Evolutionary conservation across 2,888 invertebrate species (phyloP).

Genomic region (Autographa pulchrina): DNA sequence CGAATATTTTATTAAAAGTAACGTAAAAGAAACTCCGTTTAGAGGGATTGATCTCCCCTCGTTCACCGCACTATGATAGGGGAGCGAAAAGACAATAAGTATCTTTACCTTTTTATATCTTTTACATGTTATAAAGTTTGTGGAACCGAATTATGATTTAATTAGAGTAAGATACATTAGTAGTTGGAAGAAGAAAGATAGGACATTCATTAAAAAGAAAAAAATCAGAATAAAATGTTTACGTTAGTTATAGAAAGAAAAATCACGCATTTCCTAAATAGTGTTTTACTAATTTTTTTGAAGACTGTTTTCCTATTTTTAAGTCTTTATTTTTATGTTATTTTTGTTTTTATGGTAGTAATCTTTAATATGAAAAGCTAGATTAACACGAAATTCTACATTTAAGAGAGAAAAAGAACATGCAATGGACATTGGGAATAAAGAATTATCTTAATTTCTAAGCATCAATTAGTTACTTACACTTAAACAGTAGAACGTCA

Average conservation of each 20-base stretch:
- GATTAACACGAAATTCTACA: no score
- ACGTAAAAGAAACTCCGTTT: background rate
- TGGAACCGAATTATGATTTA: background rate
- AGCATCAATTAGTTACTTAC: no score
- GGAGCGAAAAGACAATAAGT: background rate
- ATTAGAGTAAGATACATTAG: background rate
- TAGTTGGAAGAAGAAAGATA: background rate
- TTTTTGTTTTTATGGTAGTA: no score
- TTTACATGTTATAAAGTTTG: background rate
- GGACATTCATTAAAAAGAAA: background rate
- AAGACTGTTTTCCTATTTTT: background rate
- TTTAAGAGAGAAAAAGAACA: no score
- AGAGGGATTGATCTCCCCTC: constrained; percentile 4
- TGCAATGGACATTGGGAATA: no score
- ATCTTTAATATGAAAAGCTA: no score
- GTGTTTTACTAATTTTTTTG: background rate
- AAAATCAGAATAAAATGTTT: background rate
- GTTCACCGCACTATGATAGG: background rate
- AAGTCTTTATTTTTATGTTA: background rate
- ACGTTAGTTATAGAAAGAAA: background rate
- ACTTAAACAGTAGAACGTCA: no score
- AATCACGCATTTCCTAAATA: background rate
- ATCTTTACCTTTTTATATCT: background rate
- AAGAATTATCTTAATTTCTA: no score
- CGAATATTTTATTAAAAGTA: background rate